Base-by-base conservation (phyloP, 2,888 invertebrate species). In the Orthosia cruda region DNA sequence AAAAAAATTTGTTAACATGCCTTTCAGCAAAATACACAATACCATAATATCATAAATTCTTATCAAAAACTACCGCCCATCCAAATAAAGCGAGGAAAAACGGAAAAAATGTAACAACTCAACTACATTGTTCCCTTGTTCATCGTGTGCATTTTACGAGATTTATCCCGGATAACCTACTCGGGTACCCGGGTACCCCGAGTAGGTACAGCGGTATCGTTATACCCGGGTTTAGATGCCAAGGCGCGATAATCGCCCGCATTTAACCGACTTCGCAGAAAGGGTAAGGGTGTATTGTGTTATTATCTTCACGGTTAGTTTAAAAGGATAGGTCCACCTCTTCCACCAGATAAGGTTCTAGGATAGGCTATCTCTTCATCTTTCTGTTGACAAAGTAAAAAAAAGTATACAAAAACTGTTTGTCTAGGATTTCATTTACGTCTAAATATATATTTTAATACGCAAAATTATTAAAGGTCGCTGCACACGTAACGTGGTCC, bases 111-210 rank as follows among this genome's bases (percentile, higher is more conserved):
- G 68, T 77, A 75, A 80, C 82, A 86, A 78, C 72, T 74, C 66
- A 73, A 80, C 77, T 76, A 78, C 69, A 86, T 77, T 62, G 74
- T 59, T 87, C 74, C 80, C 85, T 76, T 83, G 87, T 77, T 65
- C 82, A 75, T 84, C 76, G 82, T 83, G 76, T 84, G 83, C 73
- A 77, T 61, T 77, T 79, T 76, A 80, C 73, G 74, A 84, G 84
- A 88, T 87, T 65, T 61, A 55, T 47, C 47, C 66, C 77, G 69
- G 88, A 88, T 88, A 86, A 80, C 75, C 72, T 64, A 63, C 62
- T 69, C 71, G 74, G 69, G 63, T 80, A 78, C 59, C 5, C 40
- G n/a, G 13, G 20, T 45, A 64, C 65, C 62, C 73, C 74, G 77
- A 67, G 65, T 80, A 79, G 71, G 57, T 54, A 62, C 77, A 57